Evolutionary conservation across 2,797 vertebrate species (phyloP).

Genomic region (Cossypha niveicapilla): DNA sequence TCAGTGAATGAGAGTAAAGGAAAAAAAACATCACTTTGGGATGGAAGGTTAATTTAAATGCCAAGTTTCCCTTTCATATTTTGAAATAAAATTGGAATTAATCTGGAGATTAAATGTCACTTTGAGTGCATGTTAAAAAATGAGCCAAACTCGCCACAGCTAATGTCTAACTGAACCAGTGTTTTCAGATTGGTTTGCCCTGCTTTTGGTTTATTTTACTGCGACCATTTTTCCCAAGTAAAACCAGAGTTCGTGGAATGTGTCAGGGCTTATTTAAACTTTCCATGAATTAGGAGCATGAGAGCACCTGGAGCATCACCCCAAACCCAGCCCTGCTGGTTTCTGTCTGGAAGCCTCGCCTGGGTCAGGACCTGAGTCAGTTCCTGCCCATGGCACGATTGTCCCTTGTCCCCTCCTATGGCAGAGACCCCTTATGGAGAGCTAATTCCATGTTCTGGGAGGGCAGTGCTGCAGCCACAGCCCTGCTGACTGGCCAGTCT

Average conservation of each 20-base stretch:
- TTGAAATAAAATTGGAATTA: neutral
- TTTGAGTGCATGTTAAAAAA: neutral
- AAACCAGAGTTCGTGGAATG: neutral
- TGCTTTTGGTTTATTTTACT: neutral
- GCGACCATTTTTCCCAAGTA: neutral
- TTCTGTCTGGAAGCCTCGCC: neutral
- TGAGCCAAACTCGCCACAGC: neutral
- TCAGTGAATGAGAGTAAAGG: neutral
- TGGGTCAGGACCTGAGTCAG: rapidly evolving
- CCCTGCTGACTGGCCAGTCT: rapidly evolving
- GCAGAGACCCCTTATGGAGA: rapidly evolving
- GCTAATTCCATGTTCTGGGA: rapidly evolving
- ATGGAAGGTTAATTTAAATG: neutral
- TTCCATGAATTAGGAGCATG: neutral
- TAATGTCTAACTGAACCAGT: neutral
- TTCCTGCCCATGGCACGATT: rapidly evolving
- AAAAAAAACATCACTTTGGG: neutral
- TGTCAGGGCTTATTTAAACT: neutral
- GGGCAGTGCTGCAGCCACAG: neutral
- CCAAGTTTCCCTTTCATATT: neutral
- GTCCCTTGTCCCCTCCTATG: rapidly evolving
- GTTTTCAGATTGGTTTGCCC: neutral
- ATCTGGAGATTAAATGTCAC: neutral
- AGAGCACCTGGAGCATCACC: neutral
- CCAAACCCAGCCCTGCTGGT: neutral